Percentiles rank a stretch among this genome's conserved stretches.
Evolutionary conservation across 2,888 invertebrate species (phyloP).

Genomic region (Apamea epomidion): DNA sequence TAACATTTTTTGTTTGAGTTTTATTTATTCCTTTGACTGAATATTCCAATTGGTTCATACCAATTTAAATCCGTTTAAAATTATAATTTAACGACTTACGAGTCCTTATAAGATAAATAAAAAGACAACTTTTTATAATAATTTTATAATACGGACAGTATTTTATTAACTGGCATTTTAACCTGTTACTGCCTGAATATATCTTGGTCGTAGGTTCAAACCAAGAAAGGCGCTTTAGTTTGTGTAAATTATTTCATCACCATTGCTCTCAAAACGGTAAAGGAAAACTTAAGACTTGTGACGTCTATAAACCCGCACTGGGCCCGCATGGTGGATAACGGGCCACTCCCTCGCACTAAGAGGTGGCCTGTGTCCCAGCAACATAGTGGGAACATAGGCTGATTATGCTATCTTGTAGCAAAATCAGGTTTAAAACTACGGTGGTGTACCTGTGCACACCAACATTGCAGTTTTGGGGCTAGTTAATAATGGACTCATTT

Average conservation of each 20-base stretch:
- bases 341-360: neutral
- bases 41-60: neutral
- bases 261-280: neutral
- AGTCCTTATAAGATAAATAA: conserved; percentile 1
- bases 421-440: too few relatives aligned
- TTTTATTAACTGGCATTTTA: conserved; percentile 8
- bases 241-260: neutral
- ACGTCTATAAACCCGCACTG: neutral
- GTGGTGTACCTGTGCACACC: neutral
- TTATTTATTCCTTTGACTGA: neutral
- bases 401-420: neutral
- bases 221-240: neutral
- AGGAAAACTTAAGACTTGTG: too few relatives aligned
- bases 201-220: neutral
- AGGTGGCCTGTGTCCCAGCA: too few relatives aligned
- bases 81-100: conserved; percentile 20
- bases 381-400: too few relatives aligned
- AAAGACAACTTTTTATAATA: neutral
- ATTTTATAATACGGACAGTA: neutral
- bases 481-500: neutral
- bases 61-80: conserved; percentile 31
- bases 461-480: neutral
- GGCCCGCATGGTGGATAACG: neutral
- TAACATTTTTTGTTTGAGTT: neutral
- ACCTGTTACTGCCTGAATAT: neutral